Conservation (phyloP, 1,140 invertebrate species). For the Gryllus bimaculatus region DNA sequence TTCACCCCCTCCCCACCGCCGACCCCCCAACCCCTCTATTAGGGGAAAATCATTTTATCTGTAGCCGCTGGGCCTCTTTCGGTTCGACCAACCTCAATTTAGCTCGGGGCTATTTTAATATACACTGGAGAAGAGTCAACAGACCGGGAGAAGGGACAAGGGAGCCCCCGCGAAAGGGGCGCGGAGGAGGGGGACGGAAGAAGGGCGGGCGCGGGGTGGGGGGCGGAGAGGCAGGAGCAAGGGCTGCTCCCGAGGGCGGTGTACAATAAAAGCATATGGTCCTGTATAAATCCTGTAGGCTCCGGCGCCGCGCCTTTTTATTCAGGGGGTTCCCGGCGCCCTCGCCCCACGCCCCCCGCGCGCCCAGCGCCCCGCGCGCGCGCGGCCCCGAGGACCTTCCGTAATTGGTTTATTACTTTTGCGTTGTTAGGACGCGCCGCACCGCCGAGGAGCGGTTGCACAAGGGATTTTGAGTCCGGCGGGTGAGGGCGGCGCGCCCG, state of each 20-base stretch:
- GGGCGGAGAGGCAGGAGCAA: too few relatives aligned
- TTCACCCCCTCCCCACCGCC: background rate
- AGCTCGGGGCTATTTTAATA: background rate
- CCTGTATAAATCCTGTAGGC: background rate
- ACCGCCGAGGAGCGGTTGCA: background rate
- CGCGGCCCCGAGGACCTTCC: conserved; percentile 4
- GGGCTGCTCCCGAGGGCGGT: background rate
- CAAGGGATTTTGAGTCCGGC: background rate
- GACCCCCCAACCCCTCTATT: background rate
- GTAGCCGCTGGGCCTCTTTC: background rate
- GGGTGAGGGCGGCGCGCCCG: too few relatives aligned
- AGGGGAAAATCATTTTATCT: conserved; percentile 5
- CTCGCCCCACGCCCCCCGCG: too few relatives aligned
- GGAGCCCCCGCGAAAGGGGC: background rate
- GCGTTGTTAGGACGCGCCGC: conserved; percentile 16
- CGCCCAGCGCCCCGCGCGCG: background rate
- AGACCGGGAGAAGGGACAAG: background rate
- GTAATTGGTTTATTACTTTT: conserved; percentile 23
- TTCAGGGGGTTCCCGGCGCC: background rate
- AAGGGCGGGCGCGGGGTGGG: background rate
- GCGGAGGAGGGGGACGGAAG: background rate
- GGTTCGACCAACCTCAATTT: background rate
- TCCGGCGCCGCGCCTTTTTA: background rate
- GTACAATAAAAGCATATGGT: conserved; percentile 5
- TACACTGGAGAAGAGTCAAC: background rate